phyloP scores from a whole-genome alignment of 2,113 vertebrate species.

The Crypturellus undulatus region DNA sequence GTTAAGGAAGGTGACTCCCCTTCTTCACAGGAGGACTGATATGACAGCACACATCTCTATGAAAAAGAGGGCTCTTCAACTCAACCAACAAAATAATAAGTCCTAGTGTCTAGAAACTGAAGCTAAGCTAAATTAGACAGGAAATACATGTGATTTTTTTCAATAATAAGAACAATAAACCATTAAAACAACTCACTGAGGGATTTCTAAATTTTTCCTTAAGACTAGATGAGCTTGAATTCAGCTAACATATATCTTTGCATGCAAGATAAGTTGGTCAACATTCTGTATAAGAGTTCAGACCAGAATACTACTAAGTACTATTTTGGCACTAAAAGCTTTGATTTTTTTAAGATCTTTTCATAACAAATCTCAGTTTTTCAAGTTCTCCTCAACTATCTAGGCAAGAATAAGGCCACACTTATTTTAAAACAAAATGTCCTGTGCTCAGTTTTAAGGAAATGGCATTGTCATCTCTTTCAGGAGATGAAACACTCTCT shows the following conservation, averaged over 20 bases:
- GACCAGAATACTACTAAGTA: background rate
- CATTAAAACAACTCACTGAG: background rate
- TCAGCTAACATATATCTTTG: background rate
- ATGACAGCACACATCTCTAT: background rate
- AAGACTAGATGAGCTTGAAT: background rate
- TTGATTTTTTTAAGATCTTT: background rate
- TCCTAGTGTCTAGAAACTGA: background rate
- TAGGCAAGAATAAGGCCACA: background rate
- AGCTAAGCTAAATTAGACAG: background rate
- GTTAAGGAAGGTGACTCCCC: background rate
- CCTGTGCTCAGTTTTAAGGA: accelerated
- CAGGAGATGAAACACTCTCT: background rate
- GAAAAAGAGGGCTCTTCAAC: background rate
- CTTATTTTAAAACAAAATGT: background rate
- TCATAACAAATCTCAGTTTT: background rate
- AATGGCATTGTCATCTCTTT: background rate
- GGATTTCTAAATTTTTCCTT: background rate
- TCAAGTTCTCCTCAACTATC: background rate
- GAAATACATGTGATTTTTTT: background rate
- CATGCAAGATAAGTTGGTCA: background rate
- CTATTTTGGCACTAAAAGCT: background rate
- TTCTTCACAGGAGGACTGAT: background rate
- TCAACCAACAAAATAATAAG: background rate
- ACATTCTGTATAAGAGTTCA: background rate
- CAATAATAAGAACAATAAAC: background rate